phyloP scores from a whole-genome alignment of 2,797 vertebrate genomes.

The Siniperca obscura region DNA sequence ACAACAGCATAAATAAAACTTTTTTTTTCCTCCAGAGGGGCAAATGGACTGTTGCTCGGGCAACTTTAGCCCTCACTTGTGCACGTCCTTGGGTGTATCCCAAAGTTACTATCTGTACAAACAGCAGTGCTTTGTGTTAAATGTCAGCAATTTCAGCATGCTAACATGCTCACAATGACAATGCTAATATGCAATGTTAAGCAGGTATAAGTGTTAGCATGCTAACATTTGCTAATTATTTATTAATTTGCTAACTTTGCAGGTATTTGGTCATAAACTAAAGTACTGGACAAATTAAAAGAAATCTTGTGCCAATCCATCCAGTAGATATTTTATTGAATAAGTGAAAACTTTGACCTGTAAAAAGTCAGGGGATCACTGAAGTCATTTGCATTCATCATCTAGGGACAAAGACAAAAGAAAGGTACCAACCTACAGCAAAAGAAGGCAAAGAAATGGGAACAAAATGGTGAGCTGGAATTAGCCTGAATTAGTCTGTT shows the following conservation, averaged over 20 bases:
- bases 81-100: too few relatives aligned
- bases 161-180: not conserved
- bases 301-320: not conserved
- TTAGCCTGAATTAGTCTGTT: not conserved
- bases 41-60: too few relatives aligned
- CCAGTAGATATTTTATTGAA: not conserved
- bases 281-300: too few relatives aligned
- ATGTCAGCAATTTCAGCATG: not conserved
- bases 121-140: not conserved
- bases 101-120: too few relatives aligned
- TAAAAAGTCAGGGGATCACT: not conserved
- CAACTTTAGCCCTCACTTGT: too few relatives aligned
- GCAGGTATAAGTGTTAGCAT: not conserved
- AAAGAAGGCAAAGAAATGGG: not conserved
- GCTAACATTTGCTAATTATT: not conserved
- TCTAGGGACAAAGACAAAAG: too few relatives aligned
- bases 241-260: not conserved
- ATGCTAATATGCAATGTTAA: not conserved
- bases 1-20: too few relatives aligned
- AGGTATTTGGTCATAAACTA: too few relatives aligned
- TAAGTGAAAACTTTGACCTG: not conserved
- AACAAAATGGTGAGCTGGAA: conserved; percentile 1
- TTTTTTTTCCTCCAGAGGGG: too few relatives aligned
- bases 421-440: conserved; percentile 16
- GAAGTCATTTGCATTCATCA: not conserved